Evolutionary conservation across 1,140 invertebrate genomes (phyloP), one percentile per base, ranked within the genome.

Genomic region (Scaptomyza montana): DNA sequence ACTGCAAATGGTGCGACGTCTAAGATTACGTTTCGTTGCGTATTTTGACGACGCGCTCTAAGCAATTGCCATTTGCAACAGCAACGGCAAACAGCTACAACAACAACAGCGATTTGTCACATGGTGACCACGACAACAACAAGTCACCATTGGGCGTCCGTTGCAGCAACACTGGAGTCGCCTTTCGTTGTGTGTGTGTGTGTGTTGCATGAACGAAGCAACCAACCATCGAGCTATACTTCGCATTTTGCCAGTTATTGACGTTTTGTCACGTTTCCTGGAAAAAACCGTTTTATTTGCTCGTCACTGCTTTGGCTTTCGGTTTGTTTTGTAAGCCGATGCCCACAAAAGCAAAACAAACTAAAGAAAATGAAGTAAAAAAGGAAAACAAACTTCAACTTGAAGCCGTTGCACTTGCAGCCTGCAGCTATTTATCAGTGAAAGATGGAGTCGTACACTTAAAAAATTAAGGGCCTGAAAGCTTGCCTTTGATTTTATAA

Each of bases 241-340:
- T 36, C 59, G 49, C 49, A 47, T 53, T 43, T 43, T 56, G 47
- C 47, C 65, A 70, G 76, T 74, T 82, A 89, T 89, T 89, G 84
- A 77, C 84, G 84, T 89, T 89, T 89, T 89, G 84, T 89, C 84
- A 89, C 84, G 84, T 89, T 89, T 89, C 84, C 84, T 89, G 85
- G 84, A 89, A 89, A 78, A 84, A 82, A 87, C 72, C 78, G 82
- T 82, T 87, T 87, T 87, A 87, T 87, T 87, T 87, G 78, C 76
- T 84, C 66, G 79, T 63, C 77, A 61, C 56, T 61, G 39, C 39
- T 25, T 25, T 33, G 50, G 73, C 78, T 80, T 86, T 85, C 39
- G 82, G 82, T 87, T 89, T 89, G 80, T 77, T 84, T 85, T 89
- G 84, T 89, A 89, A 89, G 84, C 70, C 66, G 84, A 89, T 86